Base-by-base conservation (phyloP, 1,140 invertebrate genomes). In the Wasmannia auropunctata region DNA sequence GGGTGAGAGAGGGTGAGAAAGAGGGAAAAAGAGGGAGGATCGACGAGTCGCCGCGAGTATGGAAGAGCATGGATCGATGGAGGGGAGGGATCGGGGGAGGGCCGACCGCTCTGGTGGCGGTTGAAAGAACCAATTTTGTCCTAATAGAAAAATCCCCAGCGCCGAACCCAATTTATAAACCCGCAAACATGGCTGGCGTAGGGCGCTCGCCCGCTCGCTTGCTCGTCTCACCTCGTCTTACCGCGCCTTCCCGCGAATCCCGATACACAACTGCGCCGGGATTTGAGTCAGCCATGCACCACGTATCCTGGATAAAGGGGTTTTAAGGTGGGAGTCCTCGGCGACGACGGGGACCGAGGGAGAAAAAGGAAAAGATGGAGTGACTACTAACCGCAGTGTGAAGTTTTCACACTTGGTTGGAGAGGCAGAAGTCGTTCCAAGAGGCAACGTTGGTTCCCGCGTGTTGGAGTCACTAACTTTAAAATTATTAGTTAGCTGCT, bases 51-150 rank as follows among this genome's bases (percentile, higher is more conserved):
- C 79, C 43, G 81, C 60, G 69, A 89, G 87, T 77, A 67, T 77
- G 75, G 72, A 81, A 87, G 81, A 81, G 81, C 72, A 80, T 81
- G 90, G 88, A 91, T 87, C 81, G 63, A 83, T 88, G 87, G 69
- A 79, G 85, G 75, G 43, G 51, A 56, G 49, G 79, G 65, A 46
- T 83, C 51, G 79, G 51, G 79, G 37, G 46, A 60, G 85, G 77
- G 81, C 62, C 79, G 90, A 87, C 89, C 80, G 92, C 89, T 91
- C 93, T 93, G 94, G 94, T 93, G 94, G 93, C 90, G 92, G 94
- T 95, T 95, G 95, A 95, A 95, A 95, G 95, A 95, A 95, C 94
- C 95, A 95, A 95, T 95, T 95, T 94, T 94, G 91, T 91, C 94
- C 94, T 95, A 95, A 95, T 95, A 95, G 94, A 95, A 95, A 95